Evolutionary conservation across 2,113 vertebrate species (phyloP).

Genomic region (Struthio camelus): DNA sequence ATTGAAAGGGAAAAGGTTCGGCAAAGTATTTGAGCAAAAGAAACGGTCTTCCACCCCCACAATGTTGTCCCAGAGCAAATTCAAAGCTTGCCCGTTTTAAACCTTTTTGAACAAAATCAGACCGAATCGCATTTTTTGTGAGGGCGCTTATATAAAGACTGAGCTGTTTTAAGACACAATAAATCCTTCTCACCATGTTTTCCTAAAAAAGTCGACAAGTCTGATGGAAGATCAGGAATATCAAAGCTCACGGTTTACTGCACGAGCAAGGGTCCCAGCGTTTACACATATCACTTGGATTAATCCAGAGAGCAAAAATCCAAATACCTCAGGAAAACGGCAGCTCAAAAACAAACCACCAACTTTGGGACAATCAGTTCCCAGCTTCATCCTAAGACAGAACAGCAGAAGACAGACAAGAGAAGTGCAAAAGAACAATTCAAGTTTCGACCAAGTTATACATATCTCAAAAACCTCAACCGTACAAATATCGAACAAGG

Average conservation of each 20-base stretch:
- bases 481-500: neutral
- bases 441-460: neutral
- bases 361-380: neutral
- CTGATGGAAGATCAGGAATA: neutral
- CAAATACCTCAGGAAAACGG: neutral
- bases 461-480: neutral
- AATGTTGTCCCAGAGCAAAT: slow-evolving; percentile 7
- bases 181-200: slow-evolving; percentile 7
- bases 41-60: neutral
- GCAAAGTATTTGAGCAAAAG: neutral
- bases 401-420: neutral
- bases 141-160: neutral
- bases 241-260: neutral
- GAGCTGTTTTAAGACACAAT: neutral
- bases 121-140: neutral
- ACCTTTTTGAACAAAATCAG: neutral
- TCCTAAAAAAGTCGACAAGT: neutral
- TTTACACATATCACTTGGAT: neutral
- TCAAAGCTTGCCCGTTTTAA: neutral
- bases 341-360: neutral
- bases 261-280: fast-evolving
- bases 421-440: neutral
- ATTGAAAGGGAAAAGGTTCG: neutral
- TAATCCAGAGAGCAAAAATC: neutral
- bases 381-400: neutral